Base-by-base conservation (phyloP, 2,113 vertebrate species). In the Aspiorhynchus laticeps region DNA sequence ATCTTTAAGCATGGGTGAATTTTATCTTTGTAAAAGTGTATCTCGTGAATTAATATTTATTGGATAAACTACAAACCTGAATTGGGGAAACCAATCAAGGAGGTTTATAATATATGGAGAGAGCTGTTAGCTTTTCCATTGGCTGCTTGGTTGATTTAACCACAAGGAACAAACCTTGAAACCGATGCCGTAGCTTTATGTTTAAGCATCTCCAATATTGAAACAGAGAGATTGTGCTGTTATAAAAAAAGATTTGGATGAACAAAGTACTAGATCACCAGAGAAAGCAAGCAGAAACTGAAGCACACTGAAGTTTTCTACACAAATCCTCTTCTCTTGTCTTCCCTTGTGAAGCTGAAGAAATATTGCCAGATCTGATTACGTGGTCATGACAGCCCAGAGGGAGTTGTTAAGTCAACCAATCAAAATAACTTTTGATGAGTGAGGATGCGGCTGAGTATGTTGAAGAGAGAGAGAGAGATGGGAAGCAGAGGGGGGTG, bases 331-430 rank as follows among this genome's bases (percentile, higher is more conserved):
- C 61, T 79, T 69, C 51, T 61, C 79, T 86, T 84, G 59, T 88
- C 87, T 77, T 71, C 78, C 83, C 84, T 84, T 69, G 77, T 88
- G 80, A 89, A 38, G 76, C 87, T 87, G 85, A 67, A 61, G 88
- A 92, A 90, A 90, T 89, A 91, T 87, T 87, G 89, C 88, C 79
- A 86, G 46, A 74, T 80, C 88, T 92, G 87, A 91, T 87, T 91
- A 90, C 81, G 88, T 91, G 92, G 88, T 90, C 91, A 89, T 38
- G 84, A 87, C 65, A 79, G 87, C 90, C 88, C 86, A 2, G 63
- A 56, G 90, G 91, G 87, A 88, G 87, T 85, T 91, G 91, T 92
- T 91, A 93, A 92, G 88, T 86, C 83, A 81, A 26, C 74, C 80
- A 84, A 84, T 87, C 88, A 82, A 85, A 91, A 89, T 86, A 87